Evolutionary conservation across 2,797 vertebrate genomes (phyloP), one percentile per base, ranked within the genome.

Genomic region (Microtus obscurus): DNA sequence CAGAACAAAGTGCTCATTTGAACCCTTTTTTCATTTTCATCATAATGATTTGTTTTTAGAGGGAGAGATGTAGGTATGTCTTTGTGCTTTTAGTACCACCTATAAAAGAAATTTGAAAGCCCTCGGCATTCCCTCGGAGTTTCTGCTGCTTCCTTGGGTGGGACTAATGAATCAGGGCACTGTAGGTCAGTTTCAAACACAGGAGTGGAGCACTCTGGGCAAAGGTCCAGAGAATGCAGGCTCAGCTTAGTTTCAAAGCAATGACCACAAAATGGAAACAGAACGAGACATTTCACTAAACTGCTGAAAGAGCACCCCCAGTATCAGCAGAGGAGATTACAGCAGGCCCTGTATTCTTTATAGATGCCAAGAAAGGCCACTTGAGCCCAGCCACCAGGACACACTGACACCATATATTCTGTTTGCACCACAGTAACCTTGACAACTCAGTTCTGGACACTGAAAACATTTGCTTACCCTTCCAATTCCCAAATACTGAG

Each of bases 401-500:
- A 96, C 91, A 90, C 27, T 95, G 97, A 98, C 96, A 92, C 81
- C 61, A 89, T 89, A 76, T n/a, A 73, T 81, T 97, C 97, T 98
- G 97, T 96, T 96, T 96, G 94, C 0, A 3, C 92, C 93, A 95
- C 88, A 95, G 53, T 97, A 97, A 97, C 97, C 96, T 96, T 97
- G 94, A 96, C 96, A 95, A 69, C 92, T 97, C 93, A 82, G 19
- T 95, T 95, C 91, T 98, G 91, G 93, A 97, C 25, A 82, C 79
- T 95, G 97, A 98, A 98, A 98, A 98, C 96, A 98, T 97, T 97
- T 98, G 93, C 95, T 96, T 91, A 92, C 45, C 37, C 65, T 98
- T 91, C 96, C 94, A 97, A 95, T 91, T 93, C 89, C 67, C 23
- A 88, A 95, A 79, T 56, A 94, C 16, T 51, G 89, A 97, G 83